Percentiles rank a stretch among this genome's conserved stretches.
Evolutionary conservation across 2,113 vertebrate species (phyloP).

Genomic region (Cephalopholis sonnerati): DNA sequence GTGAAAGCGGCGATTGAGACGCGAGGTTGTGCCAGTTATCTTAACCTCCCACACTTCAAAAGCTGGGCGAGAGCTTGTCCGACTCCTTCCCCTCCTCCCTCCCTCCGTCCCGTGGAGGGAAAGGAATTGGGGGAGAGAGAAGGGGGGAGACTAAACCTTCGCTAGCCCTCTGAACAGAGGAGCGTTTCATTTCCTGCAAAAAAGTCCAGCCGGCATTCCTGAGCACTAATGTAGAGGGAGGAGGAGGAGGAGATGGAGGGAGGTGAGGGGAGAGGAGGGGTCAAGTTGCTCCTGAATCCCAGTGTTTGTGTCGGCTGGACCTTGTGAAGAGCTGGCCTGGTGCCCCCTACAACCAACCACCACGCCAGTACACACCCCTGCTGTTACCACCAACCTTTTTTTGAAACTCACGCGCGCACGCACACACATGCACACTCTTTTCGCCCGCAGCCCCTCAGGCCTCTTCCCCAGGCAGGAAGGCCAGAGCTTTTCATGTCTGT

Average conservation of each 20-base stretch:
- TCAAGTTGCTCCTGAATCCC: constrained; percentile 88
- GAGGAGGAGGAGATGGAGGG: constrained; percentile 30
- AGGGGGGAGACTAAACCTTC: constrained; percentile 52
- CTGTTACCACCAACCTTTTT: constrained; percentile 39
- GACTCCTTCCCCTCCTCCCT: constrained; percentile 55
- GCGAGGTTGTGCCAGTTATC: constrained; percentile 84
- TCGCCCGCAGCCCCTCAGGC: constrained; percentile 81
- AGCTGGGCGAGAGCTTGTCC: constrained; percentile 62
- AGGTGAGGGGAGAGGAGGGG: constrained; percentile 58
- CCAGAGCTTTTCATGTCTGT: constrained; percentile 89
- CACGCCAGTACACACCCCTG: constrained; percentile 68
- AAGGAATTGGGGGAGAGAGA: constrained; percentile 50
- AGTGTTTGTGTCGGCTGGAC: constrained; percentile 86
- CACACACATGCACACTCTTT: constrained; percentile 58
- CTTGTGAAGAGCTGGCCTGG: constrained; percentile 83
- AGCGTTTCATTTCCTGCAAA: constrained; percentile 89
- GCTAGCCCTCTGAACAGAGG: constrained; percentile 85
- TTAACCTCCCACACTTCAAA: constrained; percentile 92
- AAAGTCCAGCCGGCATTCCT: constrained; percentile 84
- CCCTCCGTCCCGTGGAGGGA: constrained; percentile 46
- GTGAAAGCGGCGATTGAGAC: constrained; percentile 81
- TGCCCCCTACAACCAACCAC: constrained; percentile 75
- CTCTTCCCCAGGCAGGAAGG: constrained; percentile 89
- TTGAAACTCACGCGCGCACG: constrained; percentile 72
- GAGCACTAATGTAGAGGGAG: constrained; percentile 81